phyloP scores from a whole-genome alignment of 2,888 invertebrate genomes.

The Pachycephus smyrnensis region DNA sequence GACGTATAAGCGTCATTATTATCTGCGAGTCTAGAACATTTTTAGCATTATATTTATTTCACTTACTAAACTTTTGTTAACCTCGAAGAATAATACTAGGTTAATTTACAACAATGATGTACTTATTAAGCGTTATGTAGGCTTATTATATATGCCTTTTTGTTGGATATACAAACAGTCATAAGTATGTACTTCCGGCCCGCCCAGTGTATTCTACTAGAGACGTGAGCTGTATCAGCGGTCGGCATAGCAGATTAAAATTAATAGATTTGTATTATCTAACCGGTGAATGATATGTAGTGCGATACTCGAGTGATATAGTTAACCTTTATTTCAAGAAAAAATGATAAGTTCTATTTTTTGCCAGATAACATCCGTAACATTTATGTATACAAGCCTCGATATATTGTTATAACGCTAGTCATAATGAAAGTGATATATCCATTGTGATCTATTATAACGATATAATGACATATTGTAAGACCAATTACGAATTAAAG shows the following conservation, averaged over 20 bases:
- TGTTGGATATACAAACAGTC: background rate
- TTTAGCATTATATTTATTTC: background rate
- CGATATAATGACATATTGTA: too few relatives aligned
- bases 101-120: background rate
- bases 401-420: background rate
- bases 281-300: background rate
- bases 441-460: background rate
- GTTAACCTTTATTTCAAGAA: background rate
- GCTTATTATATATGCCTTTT: background rate
- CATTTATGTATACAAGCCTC: background rate
- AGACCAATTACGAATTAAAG: too few relatives aligned
- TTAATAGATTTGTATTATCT: background rate
- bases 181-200: background rate
- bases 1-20: background rate
- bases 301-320: background rate
- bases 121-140: background rate
- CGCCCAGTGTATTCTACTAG: background rate
- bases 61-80: background rate
- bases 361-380: background rate
- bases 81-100: background rate
- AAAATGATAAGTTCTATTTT: background rate
- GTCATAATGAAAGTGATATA: background rate
- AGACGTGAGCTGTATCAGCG: background rate
- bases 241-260: background rate
- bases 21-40: background rate